Evolutionary conservation across 2,113 vertebrate genomes (phyloP), one percentile per base, ranked within the genome.

Genomic region (Perca flavescens): DNA sequence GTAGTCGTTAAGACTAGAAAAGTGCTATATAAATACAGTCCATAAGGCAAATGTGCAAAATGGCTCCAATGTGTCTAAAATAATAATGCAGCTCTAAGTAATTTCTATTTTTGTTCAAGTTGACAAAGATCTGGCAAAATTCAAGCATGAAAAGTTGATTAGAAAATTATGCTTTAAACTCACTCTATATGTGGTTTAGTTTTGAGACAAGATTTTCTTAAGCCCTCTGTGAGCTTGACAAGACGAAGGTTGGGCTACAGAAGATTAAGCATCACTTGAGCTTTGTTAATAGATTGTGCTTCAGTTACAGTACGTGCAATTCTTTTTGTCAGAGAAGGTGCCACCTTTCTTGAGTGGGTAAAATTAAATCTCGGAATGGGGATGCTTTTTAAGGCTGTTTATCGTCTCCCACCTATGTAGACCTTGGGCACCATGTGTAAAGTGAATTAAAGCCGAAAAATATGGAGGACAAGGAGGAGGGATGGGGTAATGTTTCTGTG

Each of bases 381-480:
- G 65, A 82, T 63, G 52, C 10, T 21, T 61, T 66, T 46, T 31
- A 36, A 36, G 6, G 16, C 43, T 16, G 10, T 34, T 67, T 66
- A 43, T 53, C 14, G 36, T 49, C n/a, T 58, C 57, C 22, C 40
- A 43, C 16, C 6, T 57, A 6, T 3, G 2, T 10, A 8, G 54
- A 63, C 34, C 52, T 43, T 68, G 64, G 58, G 43, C 16, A 2
- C 0, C 52, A 52, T 62, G 25, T 58, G 74, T 50, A 54, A 14
- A 69, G 63, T 0, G 17, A 80, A 69, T 77, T 17, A 83, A 64
- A 74, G 57, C 0, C 46, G 34, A 19, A 47, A 21, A 50, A 74
- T n/a, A 57, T n/a, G 71, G n/a, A 60, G 66, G 49, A 34, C 0
- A 13, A 49, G 21, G 22, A 17, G 47, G 74, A 49, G 36, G 64